Base-by-base conservation (phyloP, 1,140 invertebrate genomes). In the Psilanteris sp. region DNA sequence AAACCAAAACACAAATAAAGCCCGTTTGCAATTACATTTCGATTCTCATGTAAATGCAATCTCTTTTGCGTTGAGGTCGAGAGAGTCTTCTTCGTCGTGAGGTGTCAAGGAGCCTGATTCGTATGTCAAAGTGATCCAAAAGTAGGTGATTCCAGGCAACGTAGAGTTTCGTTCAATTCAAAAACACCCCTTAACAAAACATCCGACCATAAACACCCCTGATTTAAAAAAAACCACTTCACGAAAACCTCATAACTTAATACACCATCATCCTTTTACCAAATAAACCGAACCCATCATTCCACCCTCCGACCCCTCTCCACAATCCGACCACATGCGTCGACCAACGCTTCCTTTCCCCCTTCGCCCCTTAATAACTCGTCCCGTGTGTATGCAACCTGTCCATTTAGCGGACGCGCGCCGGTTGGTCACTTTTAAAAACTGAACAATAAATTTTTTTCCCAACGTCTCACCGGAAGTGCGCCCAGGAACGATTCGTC, bases 181-280 rank as follows among this genome's bases (percentile, higher is more conserved):
- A 34, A 18, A 27, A 9, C 43, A 9, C 48, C 66, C 66, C 54
- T 70, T 46, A 24, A 8, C 22, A 14, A 48, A 5, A 2, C 64
- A 70, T 52, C 59, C 44, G 36, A 70, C 52, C 16, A 18, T 48
- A 50, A 20, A 37, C 43, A 20, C 44, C 66, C 44, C 36, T 10
- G 26, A 44, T 61, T 43, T 37, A 59, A 70, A 70, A 70, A 70
- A 68, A 2, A 37, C 66, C 66, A 70, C 66, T 68, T 27, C 22
- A 68, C 64, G 15, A 59, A 68, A 68, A 68, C 64, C 64, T 68
- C 64, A 68, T 68, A 68, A 59, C 64, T 59, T 68, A 68, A 68
- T 57, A 68, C 41, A 50, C 32, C 64, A 57, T 68, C 64, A 68
- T 57, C 52, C 50, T 57, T 57, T 57, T 48, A 54, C 50, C 64